phyloP scores from a whole-genome alignment of 2,888 invertebrate genomes.

The Cephus spinipes region DNA sequence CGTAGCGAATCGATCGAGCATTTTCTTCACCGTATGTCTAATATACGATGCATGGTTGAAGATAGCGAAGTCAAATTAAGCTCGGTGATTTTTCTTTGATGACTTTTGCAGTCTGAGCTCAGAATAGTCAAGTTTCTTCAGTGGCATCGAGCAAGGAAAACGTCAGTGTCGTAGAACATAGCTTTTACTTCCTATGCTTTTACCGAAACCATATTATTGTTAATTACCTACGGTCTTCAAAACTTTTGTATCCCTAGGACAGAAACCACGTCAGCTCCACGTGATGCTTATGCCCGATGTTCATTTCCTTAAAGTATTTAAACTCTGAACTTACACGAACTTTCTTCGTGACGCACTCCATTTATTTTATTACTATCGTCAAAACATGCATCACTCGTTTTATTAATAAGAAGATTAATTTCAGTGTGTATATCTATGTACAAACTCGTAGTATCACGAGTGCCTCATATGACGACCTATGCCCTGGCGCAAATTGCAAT shows the following conservation, averaged over 20 bases:
- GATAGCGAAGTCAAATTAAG: not conserved
- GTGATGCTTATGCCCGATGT: not conserved
- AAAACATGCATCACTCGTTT: not conserved
- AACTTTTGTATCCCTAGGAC: not conserved
- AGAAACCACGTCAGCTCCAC: not conserved
- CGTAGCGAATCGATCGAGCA: not conserved
- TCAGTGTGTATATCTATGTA: constrained; percentile 26
- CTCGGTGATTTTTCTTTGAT: not conserved
- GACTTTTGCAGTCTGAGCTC: not conserved
- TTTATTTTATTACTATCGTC: not conserved
- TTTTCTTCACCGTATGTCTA: not conserved
- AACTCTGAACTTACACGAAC: not conserved
- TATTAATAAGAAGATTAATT: constrained; percentile 40
- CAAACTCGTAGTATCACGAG: constrained; percentile 29
- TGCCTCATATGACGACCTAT: not conserved
- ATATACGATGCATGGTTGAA: not conserved
- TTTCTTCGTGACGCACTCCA: too few species aligned
- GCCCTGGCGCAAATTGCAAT: constrained; percentile 1
- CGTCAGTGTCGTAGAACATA: not conserved
- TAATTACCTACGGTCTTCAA: not conserved
- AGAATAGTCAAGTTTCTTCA: not conserved
- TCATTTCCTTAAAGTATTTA: not conserved
- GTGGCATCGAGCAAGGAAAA: not conserved
- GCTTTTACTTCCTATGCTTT: not conserved
- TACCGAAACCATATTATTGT: not conserved